Percentiles rank a stretch among this genome's conserved stretches.
Evolutionary conservation across 2,113 vertebrate species (phyloP).

Genomic region (Eira barbara): DNA sequence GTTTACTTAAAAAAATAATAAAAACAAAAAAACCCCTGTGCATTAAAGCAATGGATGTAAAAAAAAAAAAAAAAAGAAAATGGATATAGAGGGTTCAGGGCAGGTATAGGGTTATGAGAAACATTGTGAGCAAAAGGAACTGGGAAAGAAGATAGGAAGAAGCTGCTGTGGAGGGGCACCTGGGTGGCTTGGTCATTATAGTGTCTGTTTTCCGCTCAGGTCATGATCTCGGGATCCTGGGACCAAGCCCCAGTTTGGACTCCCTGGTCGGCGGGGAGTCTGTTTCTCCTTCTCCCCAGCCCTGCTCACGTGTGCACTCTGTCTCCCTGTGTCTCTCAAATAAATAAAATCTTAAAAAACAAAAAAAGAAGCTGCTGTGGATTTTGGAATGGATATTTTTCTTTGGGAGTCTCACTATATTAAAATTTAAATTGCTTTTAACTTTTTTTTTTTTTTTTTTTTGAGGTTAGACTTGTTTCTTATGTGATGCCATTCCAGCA

Average conservation of each 20-base stretch:
- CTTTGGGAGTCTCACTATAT: not conserved
- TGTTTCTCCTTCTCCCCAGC: not conserved
- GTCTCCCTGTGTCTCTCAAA: not conserved
- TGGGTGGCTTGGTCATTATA: not conserved
- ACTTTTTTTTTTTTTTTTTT: constrained; percentile 45
- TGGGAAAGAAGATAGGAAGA: not conserved
- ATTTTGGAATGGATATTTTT: constrained; percentile 43
- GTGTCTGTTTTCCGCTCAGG: not conserved
- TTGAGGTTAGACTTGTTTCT: constrained; percentile 65
- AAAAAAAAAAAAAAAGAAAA: not conserved
- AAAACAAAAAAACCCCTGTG: not conserved
- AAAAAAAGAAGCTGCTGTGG: not conserved
- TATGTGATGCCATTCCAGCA: constrained; percentile 66
- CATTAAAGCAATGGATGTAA: not conserved
- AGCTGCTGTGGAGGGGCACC: not conserved
- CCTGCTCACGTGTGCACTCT: not conserved
- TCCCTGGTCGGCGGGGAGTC: not conserved
- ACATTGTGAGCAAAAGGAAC: not conserved
- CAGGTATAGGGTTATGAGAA: not conserved
- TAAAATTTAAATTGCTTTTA: constrained; percentile 61
- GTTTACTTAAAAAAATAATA: not conserved
- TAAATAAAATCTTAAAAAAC: not conserved
- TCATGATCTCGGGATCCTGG: not conserved
- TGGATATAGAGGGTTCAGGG: not conserved
- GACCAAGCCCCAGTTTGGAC: not conserved